Percentiles rank a stretch among this genome's conserved stretches.
These are phyloP conservation scores for Eremophila alpestris DNA, from an alignment of 2,797 vertebrate genomes.

Conservation along the genomic window DNA sequence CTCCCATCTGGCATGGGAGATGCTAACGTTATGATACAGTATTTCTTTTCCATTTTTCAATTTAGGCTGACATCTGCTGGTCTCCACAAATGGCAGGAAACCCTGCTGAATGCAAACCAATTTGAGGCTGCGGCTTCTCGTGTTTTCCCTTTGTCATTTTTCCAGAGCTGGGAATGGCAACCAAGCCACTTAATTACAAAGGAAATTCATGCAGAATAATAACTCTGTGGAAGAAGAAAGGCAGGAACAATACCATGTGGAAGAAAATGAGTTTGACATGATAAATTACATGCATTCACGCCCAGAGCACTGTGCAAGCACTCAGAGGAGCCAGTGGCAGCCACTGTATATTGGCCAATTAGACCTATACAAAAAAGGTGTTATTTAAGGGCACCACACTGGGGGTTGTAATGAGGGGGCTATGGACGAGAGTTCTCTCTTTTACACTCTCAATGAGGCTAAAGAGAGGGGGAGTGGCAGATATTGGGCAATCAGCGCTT, in stretches of 20 bases:
- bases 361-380: conserved; percentile 55
- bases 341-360: conserved; percentile 62
- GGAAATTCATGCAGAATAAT: conserved; percentile 66
- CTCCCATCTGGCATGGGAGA: conserved; percentile 69
- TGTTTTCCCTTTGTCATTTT: conserved; percentile 71
- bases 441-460: conserved; percentile 8
- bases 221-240: conserved; percentile 48
- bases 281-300: conserved; percentile 57
- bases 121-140: neutral
- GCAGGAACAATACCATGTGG: conserved; percentile 43
- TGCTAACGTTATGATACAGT: conserved; percentile 39
- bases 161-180: conserved; percentile 36
- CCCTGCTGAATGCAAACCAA: conserved; percentile 53
- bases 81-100: conserved; percentile 54
- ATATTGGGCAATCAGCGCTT: neutral
- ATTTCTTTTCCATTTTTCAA: conserved; percentile 73
- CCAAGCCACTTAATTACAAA: conserved; percentile 55
- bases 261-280: conserved; percentile 67
- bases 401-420: conserved; percentile 38
- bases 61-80: conserved; percentile 82
- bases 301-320: neutral
- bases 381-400: conserved; percentile 60
- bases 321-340: conserved; percentile 48
- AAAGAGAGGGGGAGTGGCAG: conserved; percentile 9
- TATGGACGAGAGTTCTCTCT: neutral